A percentile compares a stretch with the other conserved stretches of the same genome.
Evolutionary conservation across 1,140 invertebrate genomes (phyloP).

Genomic region (Trichogramma pretiosum): DNA sequence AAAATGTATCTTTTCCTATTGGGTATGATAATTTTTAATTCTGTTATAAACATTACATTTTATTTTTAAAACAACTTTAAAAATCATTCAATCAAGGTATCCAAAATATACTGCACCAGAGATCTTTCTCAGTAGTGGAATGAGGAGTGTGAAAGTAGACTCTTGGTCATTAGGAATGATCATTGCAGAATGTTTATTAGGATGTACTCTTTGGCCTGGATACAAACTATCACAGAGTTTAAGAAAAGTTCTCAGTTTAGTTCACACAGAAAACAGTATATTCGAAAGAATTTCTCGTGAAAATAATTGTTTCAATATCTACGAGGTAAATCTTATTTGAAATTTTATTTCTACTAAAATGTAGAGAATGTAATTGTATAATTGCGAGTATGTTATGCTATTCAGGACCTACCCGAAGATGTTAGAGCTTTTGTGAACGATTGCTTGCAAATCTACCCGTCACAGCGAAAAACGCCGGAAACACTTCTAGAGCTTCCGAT

Average conservation of each 20-base stretch:
- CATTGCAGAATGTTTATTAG: conserved; percentile 65
- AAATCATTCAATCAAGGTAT: conserved; percentile 43
- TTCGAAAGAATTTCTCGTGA: conserved; percentile 70
- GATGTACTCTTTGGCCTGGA: conserved; percentile 57
- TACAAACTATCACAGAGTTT: conserved; percentile 65
- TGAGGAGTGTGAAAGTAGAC: conserved; percentile 65
- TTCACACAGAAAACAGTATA: conserved; percentile 52
- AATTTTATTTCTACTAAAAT: conserved; percentile 16
- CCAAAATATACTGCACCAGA: conserved; percentile 82
- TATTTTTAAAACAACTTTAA: conserved; percentile 12
- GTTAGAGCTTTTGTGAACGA: conserved; percentile 57
- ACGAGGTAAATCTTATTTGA: conserved; percentile 45
- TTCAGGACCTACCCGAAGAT: conserved; percentile 51
- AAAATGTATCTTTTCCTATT: conserved; percentile 83
- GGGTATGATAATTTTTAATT: conserved; percentile 52
- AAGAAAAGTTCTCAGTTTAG: conserved; percentile 64
- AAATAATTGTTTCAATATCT: conserved; percentile 58
- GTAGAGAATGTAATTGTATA: conserved; percentile 2
- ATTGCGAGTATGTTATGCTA: conserved; percentile 1
- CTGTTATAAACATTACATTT: conserved; percentile 2
- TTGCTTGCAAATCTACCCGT: conserved; percentile 60
- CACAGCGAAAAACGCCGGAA: conserved; percentile 52
- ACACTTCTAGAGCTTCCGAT: conserved; percentile 48
- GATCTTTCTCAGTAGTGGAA: conserved; percentile 56
- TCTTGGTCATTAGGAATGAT: conserved; percentile 88